Evolutionary conservation across 2,113 vertebrate genomes (phyloP).

Genomic region (Aegithalos caudatus): DNA sequence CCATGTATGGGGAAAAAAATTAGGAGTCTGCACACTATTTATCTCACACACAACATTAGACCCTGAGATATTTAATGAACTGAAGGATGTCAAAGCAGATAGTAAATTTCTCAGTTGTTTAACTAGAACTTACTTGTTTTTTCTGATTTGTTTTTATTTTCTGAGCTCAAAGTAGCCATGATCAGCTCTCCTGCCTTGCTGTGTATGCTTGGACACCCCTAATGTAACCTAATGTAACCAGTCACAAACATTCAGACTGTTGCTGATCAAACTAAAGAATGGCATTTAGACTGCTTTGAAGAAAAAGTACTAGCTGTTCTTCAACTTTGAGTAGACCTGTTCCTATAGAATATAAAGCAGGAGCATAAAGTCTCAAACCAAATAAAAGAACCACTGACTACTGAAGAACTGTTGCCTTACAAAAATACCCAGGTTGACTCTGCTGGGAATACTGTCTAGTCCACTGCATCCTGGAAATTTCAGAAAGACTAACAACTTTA

Average conservation of each 20-base stretch:
- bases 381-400: neutral
- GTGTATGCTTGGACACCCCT: neutral
- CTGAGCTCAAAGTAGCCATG: neutral
- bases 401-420: neutral
- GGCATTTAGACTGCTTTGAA: neutral
- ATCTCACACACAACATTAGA: neutral
- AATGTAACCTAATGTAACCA: neutral
- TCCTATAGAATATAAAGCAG: neutral
- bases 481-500: neutral
- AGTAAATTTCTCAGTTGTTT: neutral
- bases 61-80: neutral
- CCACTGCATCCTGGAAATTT: neutral
- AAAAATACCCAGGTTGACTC: neutral
- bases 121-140: neutral
- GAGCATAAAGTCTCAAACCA: neutral
- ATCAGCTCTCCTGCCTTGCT: neutral
- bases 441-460: neutral
- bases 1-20: neutral
- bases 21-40: neutral
- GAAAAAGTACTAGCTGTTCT: neutral
- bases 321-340: neutral
- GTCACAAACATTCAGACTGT: neutral
- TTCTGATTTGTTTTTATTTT: neutral
- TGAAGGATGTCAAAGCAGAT: neutral
- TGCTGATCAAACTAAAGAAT: neutral